phyloP scores from a whole-genome alignment of 2,113 vertebrate species.

The Scomber scombrus region DNA sequence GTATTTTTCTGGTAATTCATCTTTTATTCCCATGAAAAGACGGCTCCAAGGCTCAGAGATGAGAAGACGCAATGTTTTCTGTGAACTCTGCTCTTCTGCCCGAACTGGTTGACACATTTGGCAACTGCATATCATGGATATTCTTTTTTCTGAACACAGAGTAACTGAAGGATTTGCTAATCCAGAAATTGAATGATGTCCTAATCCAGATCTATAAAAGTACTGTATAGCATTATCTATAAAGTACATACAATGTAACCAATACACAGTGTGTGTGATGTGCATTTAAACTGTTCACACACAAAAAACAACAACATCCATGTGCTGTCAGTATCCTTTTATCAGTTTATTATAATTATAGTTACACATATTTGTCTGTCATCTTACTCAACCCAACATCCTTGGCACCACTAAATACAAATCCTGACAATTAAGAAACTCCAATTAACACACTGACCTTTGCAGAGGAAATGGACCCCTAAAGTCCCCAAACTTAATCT shows the following conservation, averaged over 20 bases:
- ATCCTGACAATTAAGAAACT: not conserved
- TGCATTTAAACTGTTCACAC: too few relatives aligned
- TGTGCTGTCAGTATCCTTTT: not conserved
- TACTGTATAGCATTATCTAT: not conserved
- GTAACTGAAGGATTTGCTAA: not conserved
- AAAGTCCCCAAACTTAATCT: not conserved
- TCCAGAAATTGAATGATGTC: not conserved
- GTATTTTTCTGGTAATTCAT: conserved; percentile 4
- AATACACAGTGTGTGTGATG: not conserved
- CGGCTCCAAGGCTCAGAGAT: not conserved
- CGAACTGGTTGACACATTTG: conserved; percentile 13
- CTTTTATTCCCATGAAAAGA: not conserved
- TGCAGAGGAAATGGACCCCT: not conserved
- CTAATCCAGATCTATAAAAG: not conserved
- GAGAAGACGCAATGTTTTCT: not conserved
- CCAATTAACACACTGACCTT: not conserved
- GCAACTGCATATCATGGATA: not conserved
- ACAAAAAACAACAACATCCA: too few relatives aligned
- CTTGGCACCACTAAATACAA: not conserved
- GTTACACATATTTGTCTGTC: too few relatives aligned
- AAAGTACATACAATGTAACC: not conserved
- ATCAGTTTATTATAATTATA: not conserved
- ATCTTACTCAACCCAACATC: not conserved
- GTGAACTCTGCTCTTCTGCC: not conserved
- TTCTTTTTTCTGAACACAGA: not conserved